Evolutionary conservation across 2,797 vertebrate species (phyloP).

Genomic region (Enteromius radiatus): DNA sequence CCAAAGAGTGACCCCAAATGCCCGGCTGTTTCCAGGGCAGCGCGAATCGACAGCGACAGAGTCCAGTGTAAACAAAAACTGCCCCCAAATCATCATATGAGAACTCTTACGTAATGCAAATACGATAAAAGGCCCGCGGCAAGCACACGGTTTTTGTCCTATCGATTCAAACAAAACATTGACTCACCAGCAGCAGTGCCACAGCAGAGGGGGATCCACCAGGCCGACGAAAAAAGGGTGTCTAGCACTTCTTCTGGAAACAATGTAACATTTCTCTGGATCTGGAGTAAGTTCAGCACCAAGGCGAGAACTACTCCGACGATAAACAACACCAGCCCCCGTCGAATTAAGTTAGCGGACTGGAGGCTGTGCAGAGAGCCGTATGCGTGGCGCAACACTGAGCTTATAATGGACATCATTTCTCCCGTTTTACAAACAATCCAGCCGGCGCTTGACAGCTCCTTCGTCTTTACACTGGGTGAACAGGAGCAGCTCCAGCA

Average conservation of each 20-base stretch:
- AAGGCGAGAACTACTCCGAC: constrained; percentile 92
- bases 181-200: constrained; percentile 96
- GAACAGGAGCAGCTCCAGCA: constrained; percentile 89
- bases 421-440: constrained; percentile 79
- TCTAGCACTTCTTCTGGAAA: constrained; percentile 95
- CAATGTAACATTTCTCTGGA: constrained; percentile 91
- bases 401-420: constrained; percentile 82
- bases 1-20: constrained; percentile 54
- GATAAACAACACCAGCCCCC: constrained; percentile 91
- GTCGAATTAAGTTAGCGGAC: constrained; percentile 85
- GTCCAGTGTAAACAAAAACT: constrained; percentile 59
- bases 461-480: constrained; percentile 68
- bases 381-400: constrained; percentile 75
- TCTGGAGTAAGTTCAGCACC: constrained; percentile 96
- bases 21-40: constrained; percentile 64
- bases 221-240: constrained; percentile 93
- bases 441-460: constrained; percentile 71
- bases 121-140: constrained; percentile 50
- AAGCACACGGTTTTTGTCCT: not conserved
- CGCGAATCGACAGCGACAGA: constrained; percentile 64
- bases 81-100: constrained; percentile 25
- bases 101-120: constrained; percentile 56
- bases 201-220: constrained; percentile 98
- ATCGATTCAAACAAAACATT: not conserved
- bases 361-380: constrained; percentile 78